Conservation (phyloP, 2,797 vertebrate species). For the Nyctalus aviator region DNA sequence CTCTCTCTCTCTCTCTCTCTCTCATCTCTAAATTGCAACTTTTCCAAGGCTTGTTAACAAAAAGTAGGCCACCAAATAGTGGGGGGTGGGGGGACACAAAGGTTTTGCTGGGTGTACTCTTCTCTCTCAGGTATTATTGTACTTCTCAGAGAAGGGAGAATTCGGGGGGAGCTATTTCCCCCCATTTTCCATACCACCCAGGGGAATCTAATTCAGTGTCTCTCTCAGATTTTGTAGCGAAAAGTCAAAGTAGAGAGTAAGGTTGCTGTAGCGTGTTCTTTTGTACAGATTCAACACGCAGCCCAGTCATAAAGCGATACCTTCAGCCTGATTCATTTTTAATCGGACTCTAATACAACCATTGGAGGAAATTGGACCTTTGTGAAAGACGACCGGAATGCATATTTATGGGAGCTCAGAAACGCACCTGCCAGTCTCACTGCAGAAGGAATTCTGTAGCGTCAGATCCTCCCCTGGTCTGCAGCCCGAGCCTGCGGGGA, state of each 20-base stretch:
- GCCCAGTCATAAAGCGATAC: conserved; percentile 86
- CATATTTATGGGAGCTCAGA: conserved; percentile 81
- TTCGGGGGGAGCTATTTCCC: conserved; percentile 90
- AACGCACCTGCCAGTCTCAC: conserved; percentile 49
- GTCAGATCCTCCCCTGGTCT: background rate
- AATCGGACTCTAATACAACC: conserved; percentile 2
- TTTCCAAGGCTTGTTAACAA: conserved; percentile 71
- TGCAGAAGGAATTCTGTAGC: background rate
- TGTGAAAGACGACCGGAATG: background rate
- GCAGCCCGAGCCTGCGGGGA: background rate
- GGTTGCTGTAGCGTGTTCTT: conserved; percentile 86
- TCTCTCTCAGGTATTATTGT: conserved; percentile 87
- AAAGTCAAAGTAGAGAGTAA: conserved; percentile 89
- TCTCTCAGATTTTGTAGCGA: conserved; percentile 87
- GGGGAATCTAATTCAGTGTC: conserved; percentile 94
- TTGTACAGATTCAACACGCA: conserved; percentile 83
- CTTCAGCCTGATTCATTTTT: conserved; percentile 47
- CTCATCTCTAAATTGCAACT: conserved; percentile 65
- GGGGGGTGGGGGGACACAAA: conserved; percentile 57
- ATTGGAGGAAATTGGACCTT: conserved; percentile 4
- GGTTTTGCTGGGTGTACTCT: conserved; percentile 58
- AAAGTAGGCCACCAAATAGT: conserved; percentile 81
- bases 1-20: no score
- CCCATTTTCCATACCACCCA: conserved; percentile 91
- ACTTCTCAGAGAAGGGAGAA: conserved; percentile 86